Evolutionary conservation across 2,888 invertebrate species (phyloP), one percentile per base, ranked within the genome.

Genomic region (Muscina levida): DNA sequence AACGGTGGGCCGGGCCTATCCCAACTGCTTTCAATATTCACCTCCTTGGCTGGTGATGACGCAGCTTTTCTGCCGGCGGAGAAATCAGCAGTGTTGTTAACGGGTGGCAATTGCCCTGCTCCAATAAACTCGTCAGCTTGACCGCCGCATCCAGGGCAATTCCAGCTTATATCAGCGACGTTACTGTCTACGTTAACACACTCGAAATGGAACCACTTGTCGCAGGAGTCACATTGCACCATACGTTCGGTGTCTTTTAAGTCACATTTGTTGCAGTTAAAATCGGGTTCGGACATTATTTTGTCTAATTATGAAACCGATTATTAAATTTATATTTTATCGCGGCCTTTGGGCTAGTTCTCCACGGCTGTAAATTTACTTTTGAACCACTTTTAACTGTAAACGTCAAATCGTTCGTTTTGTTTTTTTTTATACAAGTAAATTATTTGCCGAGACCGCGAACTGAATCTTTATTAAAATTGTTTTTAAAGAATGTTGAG

Each of bases 111-210:
- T 4, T 57, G 57, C 57, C 22, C n/a, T 13, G 15, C 1, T 57
- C 2, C 31, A 31, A 15, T 31, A 31, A 26, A 31, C 57, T 57
- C 57, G 57, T 57, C 31, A 31, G 57, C 11, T 57, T 57, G 37
- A 15, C 15, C 57, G 8, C 57, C 24, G 37, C 57, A 57, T 15
- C 57, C 31, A 26, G 31, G 37, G 57, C 67, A 72, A 46, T 51
- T 72, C 57, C 56, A 71, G 65, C 77, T 77, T 46, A 56, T 57
- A 31, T 77, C 56, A 62, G 71, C 76, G 19, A 67, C 57, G 44
- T 19, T 72, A 46, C 59, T 59, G 57, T 77, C 59, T 48, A 72
- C 46, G n/a, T n/a, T n/a, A n/a, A n/a, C n/a, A n/a, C n/a, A n/a
- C n/a, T n/a, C n/a, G n/a, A n/a, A n/a, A n/a, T 62, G 62, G 22